Percentiles rank a stretch among this genome's conserved stretches.
These are phyloP conservation scores for Apamea monoglypha DNA, from an alignment of 2,888 invertebrate species.

Conservation along the genomic window DNA sequence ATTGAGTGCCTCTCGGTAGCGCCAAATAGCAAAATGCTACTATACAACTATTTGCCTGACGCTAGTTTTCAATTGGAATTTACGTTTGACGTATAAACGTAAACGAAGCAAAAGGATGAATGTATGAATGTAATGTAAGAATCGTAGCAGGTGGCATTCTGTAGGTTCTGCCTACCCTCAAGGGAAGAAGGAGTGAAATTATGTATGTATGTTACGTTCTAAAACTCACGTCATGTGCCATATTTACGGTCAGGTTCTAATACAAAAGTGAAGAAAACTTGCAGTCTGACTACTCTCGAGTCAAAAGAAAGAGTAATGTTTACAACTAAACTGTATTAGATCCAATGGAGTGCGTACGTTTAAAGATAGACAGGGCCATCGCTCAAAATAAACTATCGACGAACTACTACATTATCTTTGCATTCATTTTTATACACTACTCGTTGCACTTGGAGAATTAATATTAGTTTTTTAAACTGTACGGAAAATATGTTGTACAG, in stretches of 20 bases:
- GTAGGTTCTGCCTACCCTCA: too few relatives aligned
- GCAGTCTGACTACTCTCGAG: slow-evolving; percentile 17
- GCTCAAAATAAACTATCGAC: slow-evolving; percentile 71
- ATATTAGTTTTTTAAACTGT: slow-evolving; percentile 12
- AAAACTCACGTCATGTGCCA: not conserved
- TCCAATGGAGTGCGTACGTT: slow-evolving; percentile 51
- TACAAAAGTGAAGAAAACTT: slow-evolving; percentile 16
- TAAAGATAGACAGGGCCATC: slow-evolving; percentile 56
- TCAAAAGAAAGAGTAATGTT: slow-evolving; percentile 52
- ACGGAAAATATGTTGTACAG: not conserved
- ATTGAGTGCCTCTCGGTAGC: not conserved
- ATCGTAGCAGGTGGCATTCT: not conserved
- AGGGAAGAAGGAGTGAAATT: not conserved
- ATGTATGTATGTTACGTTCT: not conserved
- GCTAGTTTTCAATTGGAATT: not conserved
- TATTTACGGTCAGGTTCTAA: not conserved
- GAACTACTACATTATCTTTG: slow-evolving; percentile 64
- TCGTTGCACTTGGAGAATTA: slow-evolving; percentile 26
- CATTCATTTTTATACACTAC: slow-evolving; percentile 43
- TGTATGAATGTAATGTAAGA: too few relatives aligned
- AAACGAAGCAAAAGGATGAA: not conserved
- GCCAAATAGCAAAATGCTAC: not conserved
- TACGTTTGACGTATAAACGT: not conserved
- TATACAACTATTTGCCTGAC: not conserved
- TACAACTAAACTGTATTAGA: slow-evolving; percentile 54